Evolutionary conservation across 1,140 invertebrate genomes (phyloP).

Genomic region (Drosophila micromelanica): DNA sequence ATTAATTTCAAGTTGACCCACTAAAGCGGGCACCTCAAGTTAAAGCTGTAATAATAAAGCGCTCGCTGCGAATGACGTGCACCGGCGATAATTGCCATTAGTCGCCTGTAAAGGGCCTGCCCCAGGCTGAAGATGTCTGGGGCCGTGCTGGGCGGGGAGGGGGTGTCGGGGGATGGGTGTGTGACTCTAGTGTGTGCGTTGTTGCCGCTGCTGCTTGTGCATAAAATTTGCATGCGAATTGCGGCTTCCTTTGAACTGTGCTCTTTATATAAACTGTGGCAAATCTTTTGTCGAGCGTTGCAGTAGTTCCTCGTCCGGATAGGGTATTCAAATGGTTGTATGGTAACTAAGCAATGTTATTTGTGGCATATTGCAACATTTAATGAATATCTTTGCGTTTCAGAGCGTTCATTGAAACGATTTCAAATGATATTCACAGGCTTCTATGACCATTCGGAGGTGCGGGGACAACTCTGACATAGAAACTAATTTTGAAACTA

Average conservation of each 20-base stretch:
- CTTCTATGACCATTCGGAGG: too few relatives aligned
- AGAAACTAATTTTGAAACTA: too few relatives aligned
- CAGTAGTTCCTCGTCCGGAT: background rate
- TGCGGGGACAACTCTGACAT: too few relatives aligned
- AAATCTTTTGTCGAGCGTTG: background rate
- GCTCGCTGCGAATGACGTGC: conserved; percentile 64
- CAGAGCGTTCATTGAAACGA: too few relatives aligned
- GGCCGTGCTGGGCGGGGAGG: background rate
- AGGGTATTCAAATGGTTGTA: conserved; percentile 3
- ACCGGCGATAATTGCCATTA: conserved; percentile 78
- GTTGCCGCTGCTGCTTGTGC: conserved; percentile 29
- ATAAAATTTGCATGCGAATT: conserved; percentile 66
- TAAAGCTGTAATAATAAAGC: conserved; percentile 70
- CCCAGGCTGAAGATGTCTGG: background rate
- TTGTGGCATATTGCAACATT: background rate
- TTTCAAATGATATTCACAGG: too few relatives aligned
- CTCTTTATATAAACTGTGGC: conserved; percentile 40
- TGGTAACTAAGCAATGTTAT: background rate
- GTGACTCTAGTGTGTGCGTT: background rate
- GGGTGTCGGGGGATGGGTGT: background rate
- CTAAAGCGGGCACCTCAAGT: conserved; percentile 59
- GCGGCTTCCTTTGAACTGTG: conserved; percentile 8
- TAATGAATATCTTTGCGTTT: too few relatives aligned
- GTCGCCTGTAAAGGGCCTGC: conserved; percentile 44
- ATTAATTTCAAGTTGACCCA: conserved; percentile 81